phyloP scores from a whole-genome alignment of 2,888 invertebrate genomes.

The Agrochola litura region DNA sequence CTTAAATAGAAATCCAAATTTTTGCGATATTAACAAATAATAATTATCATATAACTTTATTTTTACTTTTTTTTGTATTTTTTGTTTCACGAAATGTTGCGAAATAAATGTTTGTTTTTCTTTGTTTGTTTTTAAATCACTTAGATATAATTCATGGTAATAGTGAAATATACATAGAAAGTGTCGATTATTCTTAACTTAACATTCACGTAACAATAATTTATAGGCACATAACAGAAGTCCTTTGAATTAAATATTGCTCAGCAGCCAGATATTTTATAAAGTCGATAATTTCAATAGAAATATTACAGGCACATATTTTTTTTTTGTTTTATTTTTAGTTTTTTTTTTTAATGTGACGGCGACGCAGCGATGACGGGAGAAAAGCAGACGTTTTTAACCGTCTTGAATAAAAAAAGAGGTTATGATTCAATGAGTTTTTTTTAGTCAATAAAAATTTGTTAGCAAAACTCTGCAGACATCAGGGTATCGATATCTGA shows the following conservation, averaged over 20 bases:
- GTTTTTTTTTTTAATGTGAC: background rate
- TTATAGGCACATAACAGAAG: conserved; percentile 32
- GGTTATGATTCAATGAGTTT: background rate
- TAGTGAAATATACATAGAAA: conserved; percentile 8
- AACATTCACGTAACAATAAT: background rate
- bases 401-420: background rate
- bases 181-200: conserved; percentile 2
- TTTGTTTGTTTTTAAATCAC: background rate
- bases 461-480: background rate
- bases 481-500: too few relatives aligned
- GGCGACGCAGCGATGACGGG: background rate
- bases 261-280: conserved; percentile 6
- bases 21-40: too few relatives aligned
- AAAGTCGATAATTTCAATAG: background rate
- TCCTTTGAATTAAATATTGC: conserved; percentile 12
- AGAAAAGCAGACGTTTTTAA: background rate
- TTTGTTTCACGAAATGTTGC: background rate
- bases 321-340: background rate
- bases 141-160: background rate
- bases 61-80: background rate
- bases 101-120: too few relatives aligned
- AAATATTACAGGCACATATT: background rate
- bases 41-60: background rate
- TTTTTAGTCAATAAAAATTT: background rate
- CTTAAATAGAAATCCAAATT: background rate